Evolutionary conservation across 2,888 invertebrate genomes (phyloP), one percentile per base, ranked within the genome.

Genomic region (Caenorhabditis becei): DNA sequence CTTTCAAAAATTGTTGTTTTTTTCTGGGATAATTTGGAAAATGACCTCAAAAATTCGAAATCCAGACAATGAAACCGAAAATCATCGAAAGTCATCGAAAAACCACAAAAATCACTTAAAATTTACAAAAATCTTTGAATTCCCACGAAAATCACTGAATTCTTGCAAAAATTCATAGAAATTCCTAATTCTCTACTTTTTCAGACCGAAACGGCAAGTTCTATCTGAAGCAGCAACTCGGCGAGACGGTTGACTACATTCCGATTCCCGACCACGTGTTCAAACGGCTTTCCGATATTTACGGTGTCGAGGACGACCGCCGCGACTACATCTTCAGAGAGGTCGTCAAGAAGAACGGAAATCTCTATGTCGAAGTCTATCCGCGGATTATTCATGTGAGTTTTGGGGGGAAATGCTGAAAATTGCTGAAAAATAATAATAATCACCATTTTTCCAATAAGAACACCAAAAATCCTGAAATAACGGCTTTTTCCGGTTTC

Each of bases 381-480:
- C 89, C 88, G 14, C 71, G 85, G 37, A 37, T 82, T 49, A 63
- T 89, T 24, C 83, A 84, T 63, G 89, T 89, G 53, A 24, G 77
- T 47, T n/a, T 26, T 10, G 32, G 11, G 24, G 41, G 16, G 16
- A 14, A 41, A n/a, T n/a, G n/a, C n/a, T n/a, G n/a, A 32, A 32
- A 32, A 7, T 4, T 4, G 32, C 32, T 32, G 32, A 10, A 32
- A 32, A 32, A 32, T 10, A 32, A 10, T 18, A 23, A 11, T n/a
- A n/a, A n/a, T n/a, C n/a, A n/a, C n/a, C n/a, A n/a, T n/a, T n/a
- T n/a, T n/a, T n/a, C n/a, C n/a, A n/a, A n/a, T n/a, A n/a, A n/a
- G n/a, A n/a, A n/a, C n/a, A n/a, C n/a, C n/a, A n/a, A n/a, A n/a
- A n/a, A n/a, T n/a, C n/a, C n/a, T n/a, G n/a, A n/a, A n/a, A n/a